phyloP scores from a whole-genome alignment of 2,797 vertebrate genomes.

The Leuciscus waleckii region DNA sequence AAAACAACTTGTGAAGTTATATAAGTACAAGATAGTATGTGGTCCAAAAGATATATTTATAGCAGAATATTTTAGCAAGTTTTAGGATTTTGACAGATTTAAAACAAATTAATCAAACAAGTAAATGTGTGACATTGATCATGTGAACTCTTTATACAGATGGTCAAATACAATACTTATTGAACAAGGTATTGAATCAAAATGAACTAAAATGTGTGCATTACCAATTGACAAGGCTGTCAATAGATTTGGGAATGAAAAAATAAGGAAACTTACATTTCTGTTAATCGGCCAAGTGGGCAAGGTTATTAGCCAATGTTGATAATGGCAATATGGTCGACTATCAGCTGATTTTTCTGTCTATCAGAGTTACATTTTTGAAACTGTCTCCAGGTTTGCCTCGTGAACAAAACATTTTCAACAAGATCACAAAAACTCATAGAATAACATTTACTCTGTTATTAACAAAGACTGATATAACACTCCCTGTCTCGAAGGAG shows the following conservation, averaged over 20 bases:
- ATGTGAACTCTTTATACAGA: not conserved
- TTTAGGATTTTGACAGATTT: not conserved
- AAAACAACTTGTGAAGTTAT: not conserved
- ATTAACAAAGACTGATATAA: constrained; percentile 49
- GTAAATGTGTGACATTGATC: not conserved
- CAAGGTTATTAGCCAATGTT: not conserved
- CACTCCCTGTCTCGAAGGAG: constrained; percentile 52
- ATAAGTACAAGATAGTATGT: not conserved
- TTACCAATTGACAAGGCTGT: not conserved
- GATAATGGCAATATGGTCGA: not conserved
- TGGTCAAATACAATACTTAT: not conserved
- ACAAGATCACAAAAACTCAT: constrained; percentile 10
- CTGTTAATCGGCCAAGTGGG: not conserved
- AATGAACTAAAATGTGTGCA: not conserved
- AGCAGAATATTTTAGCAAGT: not conserved
- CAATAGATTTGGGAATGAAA: not conserved
- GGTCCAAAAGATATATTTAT: not conserved
- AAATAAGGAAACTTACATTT: not conserved
- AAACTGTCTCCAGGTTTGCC: not conserved
- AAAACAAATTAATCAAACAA: not conserved
- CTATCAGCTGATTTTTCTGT: not conserved
- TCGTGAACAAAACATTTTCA: not conserved
- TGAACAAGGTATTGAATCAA: not conserved
- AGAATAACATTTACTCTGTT: not conserved
- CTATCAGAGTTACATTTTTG: not conserved